phyloP scores from a whole-genome alignment of 2,113 vertebrate genomes.

The Cricetomys ansorgei region DNA sequence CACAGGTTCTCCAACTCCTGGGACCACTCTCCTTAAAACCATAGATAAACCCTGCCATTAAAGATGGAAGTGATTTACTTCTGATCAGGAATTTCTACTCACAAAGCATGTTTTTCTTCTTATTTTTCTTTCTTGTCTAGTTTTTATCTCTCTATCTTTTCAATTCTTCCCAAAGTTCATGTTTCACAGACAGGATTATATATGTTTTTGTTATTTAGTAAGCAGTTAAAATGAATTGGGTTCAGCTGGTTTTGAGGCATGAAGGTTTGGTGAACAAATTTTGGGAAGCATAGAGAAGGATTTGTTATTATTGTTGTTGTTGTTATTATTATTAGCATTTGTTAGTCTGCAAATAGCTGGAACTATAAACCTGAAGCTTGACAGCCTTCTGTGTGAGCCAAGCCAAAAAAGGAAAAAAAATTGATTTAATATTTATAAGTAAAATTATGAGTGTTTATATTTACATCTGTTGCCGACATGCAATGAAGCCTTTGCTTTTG shows the following conservation, averaged over 20 bases:
- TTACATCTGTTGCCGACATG: conserved; percentile 63
- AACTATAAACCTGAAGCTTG: conserved; percentile 57
- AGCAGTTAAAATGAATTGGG: conserved; percentile 63
- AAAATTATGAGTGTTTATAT: conserved; percentile 68
- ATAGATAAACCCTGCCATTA: neutral
- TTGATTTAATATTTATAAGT: conserved; percentile 69
- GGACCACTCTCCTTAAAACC: conserved; percentile 46
- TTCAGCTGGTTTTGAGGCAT: conserved; percentile 63
- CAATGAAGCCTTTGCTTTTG: conserved; percentile 56
- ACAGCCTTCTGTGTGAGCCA: conserved; percentile 61
- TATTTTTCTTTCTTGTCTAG: conserved; percentile 39
- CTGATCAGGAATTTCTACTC: neutral
- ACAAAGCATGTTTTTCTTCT: neutral
- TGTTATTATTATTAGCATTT: conserved; percentile 66
- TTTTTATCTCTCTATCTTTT: neutral
- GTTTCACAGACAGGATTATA: conserved; percentile 28
- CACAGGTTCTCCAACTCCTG: neutral
- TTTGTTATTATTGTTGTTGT: neutral
- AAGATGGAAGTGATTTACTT: conserved; percentile 5
- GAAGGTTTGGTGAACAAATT: conserved; percentile 5
- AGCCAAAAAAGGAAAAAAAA: conserved; percentile 68
- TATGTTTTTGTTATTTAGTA: conserved; percentile 56
- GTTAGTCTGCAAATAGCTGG: conserved; percentile 71
- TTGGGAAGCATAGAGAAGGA: neutral
- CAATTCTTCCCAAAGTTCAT: neutral